phyloP scores from a whole-genome alignment of 64 coral and sea anemone species.

The Montipora foliosa region DNA sequence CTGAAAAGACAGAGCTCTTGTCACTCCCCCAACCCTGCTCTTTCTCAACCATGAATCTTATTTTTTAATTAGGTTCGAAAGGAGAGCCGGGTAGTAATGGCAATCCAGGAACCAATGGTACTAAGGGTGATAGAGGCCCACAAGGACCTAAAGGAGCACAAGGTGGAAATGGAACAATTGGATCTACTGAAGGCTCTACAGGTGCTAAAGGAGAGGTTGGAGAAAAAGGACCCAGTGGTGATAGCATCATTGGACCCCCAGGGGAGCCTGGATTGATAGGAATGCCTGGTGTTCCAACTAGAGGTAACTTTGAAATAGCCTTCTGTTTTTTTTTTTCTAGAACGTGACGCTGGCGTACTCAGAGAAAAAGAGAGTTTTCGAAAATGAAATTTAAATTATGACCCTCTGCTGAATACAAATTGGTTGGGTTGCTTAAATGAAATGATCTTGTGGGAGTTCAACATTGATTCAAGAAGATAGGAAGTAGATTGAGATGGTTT shows the following conservation, averaged over 20 bases:
- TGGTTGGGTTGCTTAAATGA: no score
- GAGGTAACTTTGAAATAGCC: not conserved
- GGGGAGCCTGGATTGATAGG: constrained; percentile 35
- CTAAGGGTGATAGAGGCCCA: not conserved
- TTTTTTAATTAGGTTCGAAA: constrained; percentile 7
- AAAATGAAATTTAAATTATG: no score
- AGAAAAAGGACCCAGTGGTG: constrained; percentile 50
- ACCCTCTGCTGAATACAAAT: no score
- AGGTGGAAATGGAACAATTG: constrained; percentile 48
- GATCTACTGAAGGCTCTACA: not conserved
- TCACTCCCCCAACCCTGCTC: not conserved
- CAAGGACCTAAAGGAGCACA: constrained; percentile 54
- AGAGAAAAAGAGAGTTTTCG: no score
- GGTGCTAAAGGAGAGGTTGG: constrained; percentile 59
- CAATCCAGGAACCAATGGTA: not conserved
- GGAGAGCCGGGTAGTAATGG: constrained; percentile 59
- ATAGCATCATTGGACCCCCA: constrained; percentile 12
- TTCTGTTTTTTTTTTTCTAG: not conserved
- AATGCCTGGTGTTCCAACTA: not conserved
- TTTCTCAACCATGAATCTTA: not conserved
- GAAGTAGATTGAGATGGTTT: no score
- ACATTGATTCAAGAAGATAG: no score
- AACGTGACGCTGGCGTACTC: not conserved
- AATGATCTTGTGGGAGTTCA: no score
- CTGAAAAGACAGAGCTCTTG: no score